Base-by-base conservation (phyloP, 2,797 vertebrate species). In the Antennarius maculatus region DNA sequence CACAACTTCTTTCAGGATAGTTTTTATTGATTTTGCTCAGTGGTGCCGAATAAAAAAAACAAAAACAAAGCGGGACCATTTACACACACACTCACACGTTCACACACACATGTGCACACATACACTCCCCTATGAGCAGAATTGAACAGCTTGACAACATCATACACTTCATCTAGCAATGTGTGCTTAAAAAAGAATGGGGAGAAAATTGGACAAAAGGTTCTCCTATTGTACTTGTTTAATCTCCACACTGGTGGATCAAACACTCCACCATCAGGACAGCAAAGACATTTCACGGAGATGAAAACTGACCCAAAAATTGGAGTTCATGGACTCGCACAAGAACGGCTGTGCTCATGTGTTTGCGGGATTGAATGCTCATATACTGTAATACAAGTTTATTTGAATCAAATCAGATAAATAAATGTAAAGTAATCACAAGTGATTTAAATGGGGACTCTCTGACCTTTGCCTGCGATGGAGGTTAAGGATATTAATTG, bases 11-110 rank as follows among this genome's bases (percentile, higher is more conserved):
- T 79, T 76, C 71, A 75, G 65, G 81, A 73, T 71, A 73, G 61
- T 54, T 67, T 80, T 73, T 77, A 79, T 87, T 61, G 79, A 84
- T 85, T 85, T 80, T 85, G 57, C 50, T 77, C 79, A 77, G 71
- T 27, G 56, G 59, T 80, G 74, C 79, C 76, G 37, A 64, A 39
- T 69, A 9, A 5, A 7, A 17, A 37, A 53, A 53, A 5, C 16
- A 52, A 48, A 34, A 52, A 63, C 72, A 69, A 63, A 72, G 67
- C 41, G 59, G 11, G n/a, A 57, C 43, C 5, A 58, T 56, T 73
- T 77, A 18, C 48, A 39, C 42, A 41, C 47, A 41, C 47, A 61
- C 4, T 10, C 41, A 1, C 23, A 23, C 23, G 2, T 2, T 1
- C 23, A 23, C 23, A 23, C 23, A n/a, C 23, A 23, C 23, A 23